These are phyloP conservation scores for Propithecus perrieri DNA, from an alignment of 2,797 vertebrate species.

Conservation along the genomic window DNA sequence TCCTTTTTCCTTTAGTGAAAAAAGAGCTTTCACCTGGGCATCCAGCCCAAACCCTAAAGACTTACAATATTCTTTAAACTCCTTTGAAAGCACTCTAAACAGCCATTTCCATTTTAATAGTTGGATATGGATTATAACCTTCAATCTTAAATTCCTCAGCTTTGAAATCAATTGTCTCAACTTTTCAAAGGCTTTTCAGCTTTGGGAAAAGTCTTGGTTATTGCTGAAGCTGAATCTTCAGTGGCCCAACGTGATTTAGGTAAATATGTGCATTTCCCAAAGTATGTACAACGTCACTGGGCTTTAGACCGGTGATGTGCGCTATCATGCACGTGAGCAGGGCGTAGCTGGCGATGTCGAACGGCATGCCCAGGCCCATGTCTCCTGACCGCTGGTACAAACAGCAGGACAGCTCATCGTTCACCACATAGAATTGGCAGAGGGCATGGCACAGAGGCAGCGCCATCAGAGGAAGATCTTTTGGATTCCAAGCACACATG, in stretches of 20 bases:
- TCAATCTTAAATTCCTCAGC: conserved; percentile 95
- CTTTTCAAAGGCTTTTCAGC: conserved; percentile 91
- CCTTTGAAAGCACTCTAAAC: conserved; percentile 84
- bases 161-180: conserved; percentile 92
- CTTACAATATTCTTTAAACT: neutral
- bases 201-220: conserved; percentile 95
- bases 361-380: conserved; percentile 97
- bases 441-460: conserved; percentile 96
- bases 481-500: conserved; percentile 98
- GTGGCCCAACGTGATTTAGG: conserved; percentile 93
- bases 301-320: conserved; percentile 95
- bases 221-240: conserved; percentile 95
- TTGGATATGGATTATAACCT: conserved; percentile 93
- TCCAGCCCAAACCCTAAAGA: neutral
- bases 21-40: neutral
- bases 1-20: neutral
- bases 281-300: conserved; percentile 96
- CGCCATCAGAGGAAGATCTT: conserved; percentile 96
- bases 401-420: conserved; percentile 96
- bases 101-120: conserved; percentile 98
- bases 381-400: conserved; percentile 98
- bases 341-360: conserved; percentile 98
- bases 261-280: conserved; percentile 98
- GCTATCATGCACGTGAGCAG: conserved; percentile 98
- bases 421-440: conserved; percentile 96